Evolutionary conservation across 53 echinoderm and acorn worm species (phyloP), one percentile per base, ranked within the genome.

Genomic region (Arbacia lixula): DNA sequence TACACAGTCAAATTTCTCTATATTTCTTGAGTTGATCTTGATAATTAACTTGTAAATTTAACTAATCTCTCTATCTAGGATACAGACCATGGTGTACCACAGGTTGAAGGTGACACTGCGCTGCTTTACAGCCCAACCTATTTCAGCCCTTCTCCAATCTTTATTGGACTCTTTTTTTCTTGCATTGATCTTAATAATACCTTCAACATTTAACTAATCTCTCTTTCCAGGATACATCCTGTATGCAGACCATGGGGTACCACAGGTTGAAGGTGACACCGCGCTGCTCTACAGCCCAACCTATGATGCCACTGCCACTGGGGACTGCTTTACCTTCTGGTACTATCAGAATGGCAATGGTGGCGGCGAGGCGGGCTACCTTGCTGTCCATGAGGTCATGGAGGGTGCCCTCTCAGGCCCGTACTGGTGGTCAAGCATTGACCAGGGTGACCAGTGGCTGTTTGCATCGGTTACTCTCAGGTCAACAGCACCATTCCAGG

Each of bases 301-400:
- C 36, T 66, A 66, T 19, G 6, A 20, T 1, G 38, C 66, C 37
- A 66, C 66, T 1, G 24, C 66, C 0, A 66, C 66, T 2, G 66
- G 66, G 8, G 66, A 66, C 12, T 66, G 66, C n/a, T 66, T 66
- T 22, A 37, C 66, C 1, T 66, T 66, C 38, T 66, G 66, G 66
- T 66, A 66, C 9, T 38, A 66, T 12, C n/a, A 37, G 20, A 36
- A 66, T 3, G 66, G 66, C 10, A 36, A 66, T 3, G 66, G 66
- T 10, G 66, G 38, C n/a, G 24, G 12, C 22, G 66, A 31, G 3
- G 66, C 38, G 2, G 66, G 66, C 6, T 8, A 2, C 2, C 38
- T 66, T 36, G 36, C 9, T 66, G 66, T 66, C 20, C 24, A 66
- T 37, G 66, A 66, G 37, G 9, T 11, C 19, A 66, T 66, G 25